These are phyloP conservation scores for Notarius lentiginosus DNA, from an alignment of 2,113 vertebrate species.

Conservation along the genomic window DNA sequence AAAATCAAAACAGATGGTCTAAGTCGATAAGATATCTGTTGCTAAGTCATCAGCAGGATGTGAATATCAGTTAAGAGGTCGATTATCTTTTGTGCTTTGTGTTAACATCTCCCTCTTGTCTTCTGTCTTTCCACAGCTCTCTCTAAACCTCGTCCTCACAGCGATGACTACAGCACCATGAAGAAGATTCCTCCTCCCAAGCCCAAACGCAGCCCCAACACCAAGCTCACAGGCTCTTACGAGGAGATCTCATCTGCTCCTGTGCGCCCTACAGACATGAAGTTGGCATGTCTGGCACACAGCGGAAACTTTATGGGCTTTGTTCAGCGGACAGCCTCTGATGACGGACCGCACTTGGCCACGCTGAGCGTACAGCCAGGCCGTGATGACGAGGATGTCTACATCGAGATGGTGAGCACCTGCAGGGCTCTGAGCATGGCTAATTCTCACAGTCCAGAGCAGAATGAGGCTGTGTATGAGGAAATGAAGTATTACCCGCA, in stretches of 20 bases:
- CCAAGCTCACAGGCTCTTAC: slow-evolving; percentile 90
- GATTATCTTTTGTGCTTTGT: neutral
- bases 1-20: slow-evolving; percentile 2
- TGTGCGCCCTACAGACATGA: slow-evolving; percentile 75
- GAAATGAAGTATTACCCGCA: slow-evolving; percentile 91
- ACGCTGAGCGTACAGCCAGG: slow-evolving; percentile 70
- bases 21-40: neutral
- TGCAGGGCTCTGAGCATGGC: slow-evolving; percentile 63
- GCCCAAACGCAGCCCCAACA: slow-evolving; percentile 92
- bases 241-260: slow-evolving; percentile 86
- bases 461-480: slow-evolving; percentile 88
- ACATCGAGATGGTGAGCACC: slow-evolving; percentile 93
- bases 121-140: slow-evolving; percentile 68
- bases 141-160: slow-evolving; percentile 89
- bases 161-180: slow-evolving; percentile 94
- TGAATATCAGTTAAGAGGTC: neutral
- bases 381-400: slow-evolving; percentile 84
- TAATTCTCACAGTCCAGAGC: slow-evolving; percentile 77
- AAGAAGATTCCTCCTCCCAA: slow-evolving; percentile 96
- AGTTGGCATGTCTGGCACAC: slow-evolving; percentile 69
- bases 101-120: neutral
- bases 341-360: slow-evolving; percentile 69
- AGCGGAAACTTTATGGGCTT: slow-evolving; percentile 64
- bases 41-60: neutral
- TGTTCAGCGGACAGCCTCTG: slow-evolving; percentile 70